Evolutionary conservation across 2,797 vertebrate genomes (phyloP).

Genomic region (Gymnocypris eckloni): DNA sequence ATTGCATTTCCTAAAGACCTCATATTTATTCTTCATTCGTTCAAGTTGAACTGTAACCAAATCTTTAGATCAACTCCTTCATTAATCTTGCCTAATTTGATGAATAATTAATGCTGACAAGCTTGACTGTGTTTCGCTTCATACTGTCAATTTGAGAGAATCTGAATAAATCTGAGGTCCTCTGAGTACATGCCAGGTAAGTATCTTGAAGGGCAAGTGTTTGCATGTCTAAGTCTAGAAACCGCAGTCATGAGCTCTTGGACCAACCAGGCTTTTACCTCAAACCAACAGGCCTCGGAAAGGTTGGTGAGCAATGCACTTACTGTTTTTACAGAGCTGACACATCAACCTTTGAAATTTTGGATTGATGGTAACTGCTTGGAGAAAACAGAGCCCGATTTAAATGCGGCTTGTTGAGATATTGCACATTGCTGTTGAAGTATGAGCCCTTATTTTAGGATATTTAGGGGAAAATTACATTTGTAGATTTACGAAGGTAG

Average conservation of each 20-base stretch:
- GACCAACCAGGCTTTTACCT: slow-evolving; percentile 87
- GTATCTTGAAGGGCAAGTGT: slow-evolving; percentile 73
- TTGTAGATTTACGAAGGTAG: slow-evolving; percentile 83
- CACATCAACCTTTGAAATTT: slow-evolving; percentile 88
- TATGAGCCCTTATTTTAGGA: background rate
- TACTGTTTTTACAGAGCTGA: slow-evolving; percentile 74
- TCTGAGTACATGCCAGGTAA: slow-evolving; percentile 84
- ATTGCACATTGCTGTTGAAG: background rate
- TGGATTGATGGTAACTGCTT: slow-evolving; percentile 90
- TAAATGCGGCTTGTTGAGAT: background rate
- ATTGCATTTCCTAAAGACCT: slow-evolving; percentile 68
- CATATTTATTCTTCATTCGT: slow-evolving; percentile 73
- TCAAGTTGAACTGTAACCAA: slow-evolving; percentile 44
- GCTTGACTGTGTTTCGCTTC: background rate
- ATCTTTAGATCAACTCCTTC: slow-evolving; percentile 48
- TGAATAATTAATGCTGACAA: slow-evolving; percentile 36
- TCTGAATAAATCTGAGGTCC: slow-evolving; percentile 85
- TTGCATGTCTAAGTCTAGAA: slow-evolving; percentile 77
- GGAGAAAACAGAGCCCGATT: slow-evolving; percentile 65
- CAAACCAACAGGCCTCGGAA: slow-evolving; percentile 90
- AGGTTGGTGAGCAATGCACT: slow-evolving; percentile 85
- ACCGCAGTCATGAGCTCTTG: slow-evolving; percentile 81
- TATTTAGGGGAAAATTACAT: background rate
- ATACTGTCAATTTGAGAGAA: slow-evolving; percentile 42
- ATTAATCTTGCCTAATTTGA: slow-evolving; percentile 27